Percentiles rank a stretch among this genome's conserved stretches.
phyloP scores from a whole-genome alignment of 2,888 invertebrate species.

The Hirtodrosophila duncani region DNA sequence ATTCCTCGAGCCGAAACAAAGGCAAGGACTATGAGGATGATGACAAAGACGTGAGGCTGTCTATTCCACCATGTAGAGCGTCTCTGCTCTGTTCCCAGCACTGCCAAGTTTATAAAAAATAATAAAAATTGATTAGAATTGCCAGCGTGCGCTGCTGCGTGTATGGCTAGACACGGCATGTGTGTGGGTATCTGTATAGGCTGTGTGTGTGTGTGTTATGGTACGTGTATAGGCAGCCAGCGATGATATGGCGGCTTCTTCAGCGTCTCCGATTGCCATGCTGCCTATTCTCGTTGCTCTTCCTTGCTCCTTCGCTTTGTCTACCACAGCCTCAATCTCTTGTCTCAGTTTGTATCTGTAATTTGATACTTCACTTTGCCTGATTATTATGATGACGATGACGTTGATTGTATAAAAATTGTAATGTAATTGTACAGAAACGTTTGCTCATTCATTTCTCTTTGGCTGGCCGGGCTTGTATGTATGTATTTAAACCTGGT shows the following conservation, averaged over 20 bases:
- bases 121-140: constrained; percentile 78
- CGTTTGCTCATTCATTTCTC: constrained; percentile 12
- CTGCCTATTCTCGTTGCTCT: constrained; percentile 37
- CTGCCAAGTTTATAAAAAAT: constrained; percentile 69
- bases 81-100: constrained; percentile 16
- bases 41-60: constrained; percentile 15
- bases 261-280: constrained; percentile 58
- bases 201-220: neutral
- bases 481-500: constrained; percentile 41
- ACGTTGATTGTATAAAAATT: constrained; percentile 72
- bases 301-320: neutral
- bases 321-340: constrained; percentile 3
- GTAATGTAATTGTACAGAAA: constrained; percentile 65
- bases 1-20: constrained; percentile 62
- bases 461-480: neutral
- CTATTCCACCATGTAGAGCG: neutral
- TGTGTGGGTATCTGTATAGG: constrained; percentile 13
- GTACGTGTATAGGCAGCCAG: constrained; percentile 3
- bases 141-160: constrained; percentile 46
- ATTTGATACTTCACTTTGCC: constrained; percentile 73
- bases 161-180: constrained; percentile 19
- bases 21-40: constrained; percentile 27
- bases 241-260: constrained; percentile 31
- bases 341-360: constrained; percentile 42
- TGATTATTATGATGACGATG: constrained; percentile 70